Conservation (phyloP, 2,113 vertebrate genomes). For the Bufo gargarizans region DNA sequence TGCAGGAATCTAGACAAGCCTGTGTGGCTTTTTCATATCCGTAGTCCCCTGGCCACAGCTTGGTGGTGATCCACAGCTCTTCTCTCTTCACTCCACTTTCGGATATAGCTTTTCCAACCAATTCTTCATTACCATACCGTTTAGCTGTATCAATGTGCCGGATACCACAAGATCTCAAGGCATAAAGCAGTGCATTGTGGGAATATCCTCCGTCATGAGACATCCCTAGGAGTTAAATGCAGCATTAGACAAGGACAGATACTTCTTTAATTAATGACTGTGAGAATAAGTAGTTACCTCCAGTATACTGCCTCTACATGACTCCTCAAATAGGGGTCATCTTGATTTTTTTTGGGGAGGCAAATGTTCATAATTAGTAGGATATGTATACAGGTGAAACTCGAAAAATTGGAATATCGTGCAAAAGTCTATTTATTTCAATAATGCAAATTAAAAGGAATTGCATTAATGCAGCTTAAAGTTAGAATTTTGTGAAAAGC, state of each 20-base stretch:
- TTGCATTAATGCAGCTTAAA: too few relatives aligned
- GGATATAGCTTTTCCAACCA: constrained; percentile 70
- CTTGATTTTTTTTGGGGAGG: too few relatives aligned
- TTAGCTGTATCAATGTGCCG: constrained; percentile 79
- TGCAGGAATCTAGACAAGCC: constrained; percentile 75
- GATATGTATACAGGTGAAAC: too few relatives aligned
- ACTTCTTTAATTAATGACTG: not conserved
- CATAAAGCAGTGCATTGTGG: constrained; percentile 72
- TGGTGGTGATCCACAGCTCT: constrained; percentile 81
- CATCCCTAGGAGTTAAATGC: constrained; percentile 65
- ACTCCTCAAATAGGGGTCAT: not conserved
- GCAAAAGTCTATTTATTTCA: too few relatives aligned
- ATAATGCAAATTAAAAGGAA: too few relatives aligned
- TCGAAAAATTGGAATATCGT: too few relatives aligned
- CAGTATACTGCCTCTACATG: not conserved
- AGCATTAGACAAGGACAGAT: constrained; percentile 25
- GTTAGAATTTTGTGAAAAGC: too few relatives aligned
- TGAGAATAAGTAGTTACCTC: not conserved
- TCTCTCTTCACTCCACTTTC: constrained; percentile 71
- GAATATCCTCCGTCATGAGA: constrained; percentile 77
- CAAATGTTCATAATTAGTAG: too few relatives aligned
- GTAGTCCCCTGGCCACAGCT: constrained; percentile 78
- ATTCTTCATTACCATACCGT: constrained; percentile 74
- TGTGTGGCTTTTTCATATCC: constrained; percentile 72
- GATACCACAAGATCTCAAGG: constrained; percentile 74